Evolutionary conservation across 2,797 vertebrate species (phyloP).

Genomic region (Melanotaenia parkinsoni): DNA sequence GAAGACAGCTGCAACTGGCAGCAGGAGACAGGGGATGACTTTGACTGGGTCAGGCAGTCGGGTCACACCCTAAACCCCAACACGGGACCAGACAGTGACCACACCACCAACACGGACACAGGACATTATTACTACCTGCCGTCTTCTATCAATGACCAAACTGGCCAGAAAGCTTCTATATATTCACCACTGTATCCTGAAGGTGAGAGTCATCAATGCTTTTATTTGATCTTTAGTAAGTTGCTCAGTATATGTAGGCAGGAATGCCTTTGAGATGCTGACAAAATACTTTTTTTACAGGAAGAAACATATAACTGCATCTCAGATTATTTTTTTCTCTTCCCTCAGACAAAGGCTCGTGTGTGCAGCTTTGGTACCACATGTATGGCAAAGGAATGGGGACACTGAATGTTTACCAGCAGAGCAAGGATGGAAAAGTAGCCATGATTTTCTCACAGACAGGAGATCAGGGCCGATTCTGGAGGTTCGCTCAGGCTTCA

Average conservation of each 20-base stretch:
- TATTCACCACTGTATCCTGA: slow-evolving; percentile 70
- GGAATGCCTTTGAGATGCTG: too few relatives aligned
- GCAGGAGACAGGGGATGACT: slow-evolving; percentile 65
- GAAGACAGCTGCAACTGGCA: slow-evolving; percentile 79
- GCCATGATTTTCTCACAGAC: slow-evolving; percentile 72
- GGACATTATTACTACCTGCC: slow-evolving; percentile 79
- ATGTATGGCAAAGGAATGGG: slow-evolving; percentile 77
- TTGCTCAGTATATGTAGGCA: too few relatives aligned
- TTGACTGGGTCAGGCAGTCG: slow-evolving; percentile 75
- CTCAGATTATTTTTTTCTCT: neutral
- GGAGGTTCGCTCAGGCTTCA: slow-evolving; percentile 78
- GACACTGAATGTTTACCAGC: slow-evolving; percentile 79
- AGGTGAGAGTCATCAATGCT: slow-evolving; percentile 59
- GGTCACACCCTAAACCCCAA: slow-evolving; percentile 59
- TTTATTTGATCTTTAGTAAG: neutral
- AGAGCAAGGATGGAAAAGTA: slow-evolving; percentile 50
- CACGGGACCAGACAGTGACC: slow-evolving; percentile 79
- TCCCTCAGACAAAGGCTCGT: slow-evolving; percentile 67
- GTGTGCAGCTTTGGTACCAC: slow-evolving; percentile 84
- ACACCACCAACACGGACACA: slow-evolving; percentile 77
- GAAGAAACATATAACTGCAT: neutral
- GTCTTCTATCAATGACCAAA: slow-evolving; percentile 50
- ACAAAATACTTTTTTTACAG: too few relatives aligned
- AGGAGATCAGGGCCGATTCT: slow-evolving; percentile 76
- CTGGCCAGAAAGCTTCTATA: slow-evolving; percentile 71